Conservation (phyloP, 2,113 vertebrate genomes). For the Tragelaphus buxtoni region DNA sequence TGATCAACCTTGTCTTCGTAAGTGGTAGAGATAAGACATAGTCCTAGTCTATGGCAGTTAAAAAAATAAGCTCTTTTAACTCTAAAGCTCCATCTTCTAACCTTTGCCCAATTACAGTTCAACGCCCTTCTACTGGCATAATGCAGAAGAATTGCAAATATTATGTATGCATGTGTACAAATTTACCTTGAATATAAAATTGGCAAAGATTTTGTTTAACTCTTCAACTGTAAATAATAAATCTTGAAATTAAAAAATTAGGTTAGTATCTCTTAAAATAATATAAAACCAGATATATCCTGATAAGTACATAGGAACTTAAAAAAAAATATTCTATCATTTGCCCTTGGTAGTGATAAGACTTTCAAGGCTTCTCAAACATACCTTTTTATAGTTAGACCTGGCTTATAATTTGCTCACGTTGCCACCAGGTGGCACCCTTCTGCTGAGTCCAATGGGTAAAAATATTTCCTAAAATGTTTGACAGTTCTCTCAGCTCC, state of each 20-base stretch:
- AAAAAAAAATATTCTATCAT: not conserved
- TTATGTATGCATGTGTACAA: not conserved
- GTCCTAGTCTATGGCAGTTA: not conserved
- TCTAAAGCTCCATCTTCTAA: not conserved
- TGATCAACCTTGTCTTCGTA: not conserved
- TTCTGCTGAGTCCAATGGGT: constrained; percentile 54
- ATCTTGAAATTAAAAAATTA: not conserved
- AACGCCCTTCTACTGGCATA: not conserved
- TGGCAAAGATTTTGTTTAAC: not conserved
- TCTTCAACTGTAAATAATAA: not conserved
- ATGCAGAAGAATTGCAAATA: not conserved
- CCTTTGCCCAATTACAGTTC: not conserved
- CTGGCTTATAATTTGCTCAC: not conserved
- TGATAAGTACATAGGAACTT: not conserved
- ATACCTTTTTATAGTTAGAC: not conserved
- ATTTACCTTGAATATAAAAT: not conserved
- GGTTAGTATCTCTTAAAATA: not conserved
- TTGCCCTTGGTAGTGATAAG: not conserved
- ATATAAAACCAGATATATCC: not conserved
- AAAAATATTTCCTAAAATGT: constrained; percentile 12
- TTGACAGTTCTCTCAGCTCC: not conserved
- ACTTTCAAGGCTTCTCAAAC: not conserved
- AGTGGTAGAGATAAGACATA: not conserved
- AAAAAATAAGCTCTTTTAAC: not conserved
- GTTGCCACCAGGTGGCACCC: constrained; percentile 70